These are phyloP conservation scores for Danaus plexippus DNA, from an alignment of 1,140 invertebrate species.

Conservation along the genomic window DNA sequence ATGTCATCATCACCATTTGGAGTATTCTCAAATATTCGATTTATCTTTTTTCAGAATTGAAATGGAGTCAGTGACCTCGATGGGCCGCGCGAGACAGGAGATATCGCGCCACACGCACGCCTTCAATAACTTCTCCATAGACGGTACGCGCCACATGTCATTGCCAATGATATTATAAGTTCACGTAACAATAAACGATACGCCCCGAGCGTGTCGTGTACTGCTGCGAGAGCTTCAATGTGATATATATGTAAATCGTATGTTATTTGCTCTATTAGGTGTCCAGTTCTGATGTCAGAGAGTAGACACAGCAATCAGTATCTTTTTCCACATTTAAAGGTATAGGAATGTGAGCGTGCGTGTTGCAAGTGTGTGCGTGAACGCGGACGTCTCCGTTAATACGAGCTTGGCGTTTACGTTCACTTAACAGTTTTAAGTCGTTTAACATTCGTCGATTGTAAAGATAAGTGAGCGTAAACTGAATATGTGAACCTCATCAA, in stretches of 20 bases:
- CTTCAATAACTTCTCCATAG: slow-evolving; percentile 60
- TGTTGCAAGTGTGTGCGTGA: slow-evolving; percentile 65
- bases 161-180: too few relatives aligned
- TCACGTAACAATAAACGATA: too few relatives aligned
- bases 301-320: slow-evolving; percentile 67
- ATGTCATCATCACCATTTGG: background rate
- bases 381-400: slow-evolving; percentile 34
- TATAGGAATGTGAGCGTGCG: slow-evolving; percentile 68
- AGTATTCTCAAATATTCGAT: background rate
- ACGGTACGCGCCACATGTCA: slow-evolving; percentile 34
- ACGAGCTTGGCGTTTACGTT: slow-evolving; percentile 26
- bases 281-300: slow-evolving; percentile 69
- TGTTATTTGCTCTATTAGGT: slow-evolving; percentile 67
- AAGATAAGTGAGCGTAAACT: slow-evolving; percentile 26
- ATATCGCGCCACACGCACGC: slow-evolving; percentile 44
- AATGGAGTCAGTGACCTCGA: slow-evolving; percentile 79
- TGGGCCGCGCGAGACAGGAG: slow-evolving; percentile 58
- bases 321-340: slow-evolving; percentile 67
- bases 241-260: slow-evolving; percentile 37
- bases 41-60: slow-evolving; percentile 74
- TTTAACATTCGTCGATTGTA: slow-evolving; percentile 16
- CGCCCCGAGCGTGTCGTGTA: too few relatives aligned
- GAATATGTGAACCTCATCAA: slow-evolving; percentile 31
- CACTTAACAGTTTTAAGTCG: slow-evolving; percentile 17
- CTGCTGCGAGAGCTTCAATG: background rate